A percentile compares a stretch with the other conserved stretches of the same genome.
These are phyloP conservation scores for Zygaena filipendulae DNA, from an alignment of 2,888 invertebrate genomes.

Conservation along the genomic window DNA sequence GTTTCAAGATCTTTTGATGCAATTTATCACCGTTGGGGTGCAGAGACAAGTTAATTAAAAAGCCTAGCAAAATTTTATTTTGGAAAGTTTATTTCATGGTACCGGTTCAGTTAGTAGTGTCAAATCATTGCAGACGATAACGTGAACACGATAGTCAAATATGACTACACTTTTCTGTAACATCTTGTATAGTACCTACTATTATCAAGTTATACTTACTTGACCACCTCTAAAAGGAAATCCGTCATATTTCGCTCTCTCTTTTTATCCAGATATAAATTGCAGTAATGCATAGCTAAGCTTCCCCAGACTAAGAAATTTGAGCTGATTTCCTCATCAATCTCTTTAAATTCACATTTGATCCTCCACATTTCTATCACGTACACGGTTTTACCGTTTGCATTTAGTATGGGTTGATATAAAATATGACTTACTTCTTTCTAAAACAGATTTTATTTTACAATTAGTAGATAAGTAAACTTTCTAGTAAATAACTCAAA, in stretches of 20 bases:
- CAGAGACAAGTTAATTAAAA: too few relatives aligned
- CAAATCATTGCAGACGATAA: too few relatives aligned
- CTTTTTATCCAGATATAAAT: constrained; percentile 74
- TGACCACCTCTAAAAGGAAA: constrained; percentile 82
- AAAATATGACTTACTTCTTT: constrained; percentile 51
- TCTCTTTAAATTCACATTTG: constrained; percentile 66
- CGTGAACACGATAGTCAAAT: too few relatives aligned
- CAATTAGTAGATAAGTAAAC: neutral
- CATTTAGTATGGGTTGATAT: constrained; percentile 73
- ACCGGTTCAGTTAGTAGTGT: too few relatives aligned
- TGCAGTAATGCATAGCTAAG: constrained; percentile 75
- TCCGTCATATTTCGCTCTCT: constrained; percentile 79
- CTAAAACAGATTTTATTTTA: constrained; percentile 23
- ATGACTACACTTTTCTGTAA: too few relatives aligned
- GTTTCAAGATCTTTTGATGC: too few relatives aligned
- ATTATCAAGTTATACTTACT: constrained; percentile 62
- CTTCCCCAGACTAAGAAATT: constrained; percentile 78
- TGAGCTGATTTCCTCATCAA: constrained; percentile 75
- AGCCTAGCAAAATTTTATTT: too few relatives aligned
- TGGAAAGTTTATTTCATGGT: too few relatives aligned
- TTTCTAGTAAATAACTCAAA: too few relatives aligned
- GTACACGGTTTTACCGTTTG: constrained; percentile 72
- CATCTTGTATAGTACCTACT: neutral
- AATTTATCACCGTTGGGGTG: too few relatives aligned
- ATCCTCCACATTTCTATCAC: constrained; percentile 76